Evolutionary conservation across 2,113 vertebrate species (phyloP).

Genomic region (Girardinichthys multiradiatus): DNA sequence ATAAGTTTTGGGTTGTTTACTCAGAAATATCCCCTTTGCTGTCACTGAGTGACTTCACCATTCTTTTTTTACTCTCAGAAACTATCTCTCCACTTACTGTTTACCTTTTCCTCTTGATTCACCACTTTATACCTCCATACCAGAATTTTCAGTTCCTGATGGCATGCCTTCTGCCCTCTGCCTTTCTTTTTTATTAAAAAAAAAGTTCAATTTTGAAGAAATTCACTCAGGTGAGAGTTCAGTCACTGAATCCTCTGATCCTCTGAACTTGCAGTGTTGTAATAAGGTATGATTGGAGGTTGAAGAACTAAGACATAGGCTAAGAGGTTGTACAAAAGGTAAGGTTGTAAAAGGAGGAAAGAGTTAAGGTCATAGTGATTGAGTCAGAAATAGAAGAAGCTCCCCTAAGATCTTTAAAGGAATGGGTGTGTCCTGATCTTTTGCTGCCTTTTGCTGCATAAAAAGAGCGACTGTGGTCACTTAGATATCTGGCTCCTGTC

Average conservation of each 20-base stretch:
- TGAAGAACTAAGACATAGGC: constrained; percentile 48
- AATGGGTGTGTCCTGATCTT: constrained; percentile 41
- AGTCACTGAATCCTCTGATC: constrained; percentile 73
- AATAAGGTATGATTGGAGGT: constrained; percentile 73
- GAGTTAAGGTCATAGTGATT: constrained; percentile 27
- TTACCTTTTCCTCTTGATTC: constrained; percentile 8
- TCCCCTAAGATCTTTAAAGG: constrained; percentile 20
- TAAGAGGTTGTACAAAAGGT: constrained; percentile 47
- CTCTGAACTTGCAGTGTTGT: constrained; percentile 61
- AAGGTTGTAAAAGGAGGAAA: constrained; percentile 32
- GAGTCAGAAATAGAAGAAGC: constrained; percentile 49
- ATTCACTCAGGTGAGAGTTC: constrained; percentile 65
- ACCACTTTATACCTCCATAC: constrained; percentile 12
- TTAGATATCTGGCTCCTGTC: constrained; percentile 13
- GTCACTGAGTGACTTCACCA: constrained; percentile 26
- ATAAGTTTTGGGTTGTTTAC: constrained; percentile 24
- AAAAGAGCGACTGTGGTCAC: constrained; percentile 37
- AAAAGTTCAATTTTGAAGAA: constrained; percentile 49
- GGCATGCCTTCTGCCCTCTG: constrained; percentile 6
- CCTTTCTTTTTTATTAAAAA: constrained; percentile 22
- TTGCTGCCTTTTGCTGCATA: constrained; percentile 52
- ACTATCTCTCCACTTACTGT: constrained; percentile 28
- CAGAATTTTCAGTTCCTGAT: constrained; percentile 27
- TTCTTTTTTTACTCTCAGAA: constrained; percentile 26
- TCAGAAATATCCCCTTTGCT: constrained; percentile 20